Evolutionary conservation across 2,888 invertebrate genomes (phyloP), one percentile per base, ranked within the genome.

Genomic region (Celastrina argiolus): DNA sequence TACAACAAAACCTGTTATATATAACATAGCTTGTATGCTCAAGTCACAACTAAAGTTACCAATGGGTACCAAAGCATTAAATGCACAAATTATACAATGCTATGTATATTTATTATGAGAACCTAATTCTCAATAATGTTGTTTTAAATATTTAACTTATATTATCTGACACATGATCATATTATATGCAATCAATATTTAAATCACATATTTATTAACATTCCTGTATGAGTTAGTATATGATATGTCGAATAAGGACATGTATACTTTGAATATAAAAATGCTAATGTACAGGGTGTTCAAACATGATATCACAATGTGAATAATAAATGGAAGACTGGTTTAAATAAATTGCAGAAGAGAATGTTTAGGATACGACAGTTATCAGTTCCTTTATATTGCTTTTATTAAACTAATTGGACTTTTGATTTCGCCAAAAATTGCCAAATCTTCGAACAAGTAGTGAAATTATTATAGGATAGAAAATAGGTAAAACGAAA

Each of bases 391-490:
- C 34, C 56, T 56, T 65, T 45, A 39, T 61, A 61, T 14, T 61
- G 61, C 39, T 61, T 61, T 61, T 61, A 36, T 61, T 36, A 61
- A 36, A 18, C 26, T 66, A 6, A 67, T 72, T 80, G 77, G 76
- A 79, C 75, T 78, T 80, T 86, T 74, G 78, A 85, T 85, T 87
- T 79, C 77, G 87, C 88, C 88, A 90, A 89, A 88, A 85, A 84
- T 85, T 88, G 89, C 89, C 89, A 90, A 90, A 90, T 81, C n/a
- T 61, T 61, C 12, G 36, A 61, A 61, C 6, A 4, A 39, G 31
- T 31, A 61, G 36, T 36, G 36, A 36, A 39, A 26, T 36, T 39
- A 36, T 36, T 36, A 22, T 39, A 61, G 39, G 61, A 39, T 61
- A 61, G 59, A 59, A 59, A 34, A 34, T 36, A 61, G 39, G 18